A percentile compares a stretch with the other conserved stretches of the same genome.
Evolutionary conservation across 2,797 vertebrate species (phyloP).

Genomic region (Intellagama lesueurii): DNA sequence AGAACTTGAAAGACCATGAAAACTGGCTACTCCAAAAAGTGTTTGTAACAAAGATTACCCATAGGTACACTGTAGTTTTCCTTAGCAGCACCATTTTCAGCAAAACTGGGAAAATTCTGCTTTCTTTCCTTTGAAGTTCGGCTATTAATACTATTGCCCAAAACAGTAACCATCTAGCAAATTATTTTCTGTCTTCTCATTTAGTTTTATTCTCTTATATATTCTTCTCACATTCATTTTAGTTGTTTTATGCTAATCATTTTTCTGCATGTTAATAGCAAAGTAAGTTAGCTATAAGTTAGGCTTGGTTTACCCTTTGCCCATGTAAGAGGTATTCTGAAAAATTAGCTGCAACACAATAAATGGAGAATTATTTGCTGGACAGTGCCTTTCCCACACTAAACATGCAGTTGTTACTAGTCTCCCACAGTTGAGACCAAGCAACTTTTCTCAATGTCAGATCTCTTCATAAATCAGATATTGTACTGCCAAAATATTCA

Average conservation of each 20-base stretch:
- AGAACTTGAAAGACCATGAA: constrained; percentile 34
- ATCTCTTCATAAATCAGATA: not conserved
- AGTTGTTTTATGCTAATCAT: constrained; percentile 37
- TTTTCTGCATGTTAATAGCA: not conserved
- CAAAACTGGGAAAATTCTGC: constrained; percentile 24
- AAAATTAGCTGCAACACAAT: constrained; percentile 34
- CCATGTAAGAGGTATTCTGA: not conserved
- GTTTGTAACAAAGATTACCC: constrained; percentile 17
- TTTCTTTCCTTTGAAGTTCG: constrained; percentile 22
- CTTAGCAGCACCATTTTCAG: constrained; percentile 18
- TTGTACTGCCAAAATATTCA: not conserved
- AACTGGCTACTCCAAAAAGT: constrained; percentile 25
- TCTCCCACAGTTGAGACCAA: not conserved
- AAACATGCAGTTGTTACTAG: not conserved
- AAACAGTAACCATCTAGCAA: constrained; percentile 25
- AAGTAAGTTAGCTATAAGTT: not conserved
- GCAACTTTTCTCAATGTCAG: not conserved
- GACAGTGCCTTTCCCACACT: not conserved
- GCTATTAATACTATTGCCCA: constrained; percentile 45
- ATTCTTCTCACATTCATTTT: constrained; percentile 53
- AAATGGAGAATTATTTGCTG: not conserved
- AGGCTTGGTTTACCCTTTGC: not conserved
- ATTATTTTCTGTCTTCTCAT: constrained; percentile 29
- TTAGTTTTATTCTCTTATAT: constrained; percentile 51
- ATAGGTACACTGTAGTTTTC: constrained; percentile 17